Evolutionary conservation across 2,113 vertebrate species (phyloP).

Genomic region (Scatophagus argus): DNA sequence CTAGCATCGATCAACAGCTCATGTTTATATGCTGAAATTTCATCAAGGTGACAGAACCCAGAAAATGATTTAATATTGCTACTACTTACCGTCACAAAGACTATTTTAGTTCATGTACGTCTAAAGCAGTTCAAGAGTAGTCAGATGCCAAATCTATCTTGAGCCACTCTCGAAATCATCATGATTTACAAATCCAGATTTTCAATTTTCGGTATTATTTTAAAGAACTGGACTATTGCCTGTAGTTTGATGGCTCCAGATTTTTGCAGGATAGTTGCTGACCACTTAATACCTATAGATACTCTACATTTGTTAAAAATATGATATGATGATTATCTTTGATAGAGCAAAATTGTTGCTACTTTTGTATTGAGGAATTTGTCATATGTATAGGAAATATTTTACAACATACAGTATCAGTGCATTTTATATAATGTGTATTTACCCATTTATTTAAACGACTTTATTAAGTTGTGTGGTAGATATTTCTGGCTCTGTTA

Average conservation of each 20-base stretch:
- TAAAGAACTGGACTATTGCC: background rate
- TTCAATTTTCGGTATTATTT: background rate
- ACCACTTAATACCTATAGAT: background rate
- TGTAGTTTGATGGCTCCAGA: conserved; percentile 3
- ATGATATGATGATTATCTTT: background rate
- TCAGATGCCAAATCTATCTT: background rate
- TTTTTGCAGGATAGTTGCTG: background rate
- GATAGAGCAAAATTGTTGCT: background rate
- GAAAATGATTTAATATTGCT: background rate
- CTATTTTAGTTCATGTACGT: background rate
- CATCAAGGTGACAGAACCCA: background rate
- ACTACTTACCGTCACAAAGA: conserved; percentile 5
- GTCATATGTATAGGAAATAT: background rate
- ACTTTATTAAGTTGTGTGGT: background rate
- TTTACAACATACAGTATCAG: conserved; percentile 19
- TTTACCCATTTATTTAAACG: conserved; percentile 5
- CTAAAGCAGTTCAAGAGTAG: background rate
- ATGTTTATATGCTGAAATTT: background rate
- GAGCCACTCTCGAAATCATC: background rate
- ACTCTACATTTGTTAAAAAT: background rate
- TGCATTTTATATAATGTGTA: background rate
- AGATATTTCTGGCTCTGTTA: background rate
- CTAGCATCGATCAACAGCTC: background rate
- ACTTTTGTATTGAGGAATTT: conserved; percentile 14
- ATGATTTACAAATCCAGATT: background rate